Conservation (phyloP, 2,888 invertebrate genomes). For the Tachina grossa region DNA sequence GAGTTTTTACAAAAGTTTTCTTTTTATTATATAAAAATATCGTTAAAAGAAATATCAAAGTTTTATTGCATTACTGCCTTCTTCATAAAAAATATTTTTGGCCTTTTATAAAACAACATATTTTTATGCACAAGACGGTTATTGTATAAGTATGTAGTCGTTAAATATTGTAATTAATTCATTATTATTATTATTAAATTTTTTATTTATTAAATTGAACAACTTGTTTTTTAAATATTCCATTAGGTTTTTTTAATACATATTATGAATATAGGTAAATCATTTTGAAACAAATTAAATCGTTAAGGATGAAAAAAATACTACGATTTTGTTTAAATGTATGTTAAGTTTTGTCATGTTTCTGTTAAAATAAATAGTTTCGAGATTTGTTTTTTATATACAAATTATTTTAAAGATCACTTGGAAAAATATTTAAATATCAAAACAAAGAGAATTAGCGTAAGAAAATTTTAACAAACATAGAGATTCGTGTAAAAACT, state of each 20-base stretch:
- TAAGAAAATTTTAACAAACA: neutral
- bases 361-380: conserved; percentile 1
- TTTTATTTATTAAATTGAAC: neutral
- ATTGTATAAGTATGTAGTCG: neutral
- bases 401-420: neutral
- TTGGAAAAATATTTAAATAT: neutral
- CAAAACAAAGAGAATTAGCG: neutral
- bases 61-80: conserved; percentile 20
- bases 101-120: neutral
- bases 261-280: conserved; percentile 31
- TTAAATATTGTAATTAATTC: neutral
- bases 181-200: neutral
- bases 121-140: neutral
- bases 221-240: neutral
- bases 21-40: conserved; percentile 29
- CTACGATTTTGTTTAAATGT: neutral
- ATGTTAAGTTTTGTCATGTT: conserved; percentile 20
- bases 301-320: neutral
- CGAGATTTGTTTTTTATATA: neutral
- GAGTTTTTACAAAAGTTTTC: conserved; percentile 32
- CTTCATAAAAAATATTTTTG: no score
- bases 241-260: neutral
- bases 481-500: neutral
- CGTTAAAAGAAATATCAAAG: conserved; percentile 34
- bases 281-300: neutral